phyloP scores from a whole-genome alignment of 1,140 invertebrate genomes.

The Drosophila eugracilis region DNA sequence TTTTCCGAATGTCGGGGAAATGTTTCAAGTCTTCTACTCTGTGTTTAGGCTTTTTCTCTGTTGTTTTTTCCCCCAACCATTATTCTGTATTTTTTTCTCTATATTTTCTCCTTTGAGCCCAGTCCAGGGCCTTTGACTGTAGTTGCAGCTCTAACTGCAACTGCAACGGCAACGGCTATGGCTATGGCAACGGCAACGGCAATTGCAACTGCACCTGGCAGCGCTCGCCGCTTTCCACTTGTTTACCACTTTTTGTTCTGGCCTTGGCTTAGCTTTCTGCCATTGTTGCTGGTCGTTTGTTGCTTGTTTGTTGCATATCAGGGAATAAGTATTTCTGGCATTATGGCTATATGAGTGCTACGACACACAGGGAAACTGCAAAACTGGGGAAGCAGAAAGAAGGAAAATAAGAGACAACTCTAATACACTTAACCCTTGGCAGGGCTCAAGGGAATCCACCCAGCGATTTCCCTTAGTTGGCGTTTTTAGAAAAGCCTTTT shows the following conservation, averaged over 20 bases:
- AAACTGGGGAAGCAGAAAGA: background rate
- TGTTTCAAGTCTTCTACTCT: slow-evolving; percentile 62
- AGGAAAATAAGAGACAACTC: slow-evolving; percentile 14
- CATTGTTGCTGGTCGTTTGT: slow-evolving; percentile 56
- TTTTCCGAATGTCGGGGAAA: slow-evolving; percentile 32
- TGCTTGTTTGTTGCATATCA: slow-evolving; percentile 70
- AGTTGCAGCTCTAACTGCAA: slow-evolving; percentile 3
- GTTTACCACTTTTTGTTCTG: slow-evolving; percentile 66
- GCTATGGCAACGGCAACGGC: slow-evolving; percentile 12
- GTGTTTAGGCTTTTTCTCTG: slow-evolving; percentile 31
- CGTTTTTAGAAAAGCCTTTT: slow-evolving; percentile 9
- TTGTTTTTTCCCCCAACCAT: slow-evolving; percentile 6
- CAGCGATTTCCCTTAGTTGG: slow-evolving; percentile 1
- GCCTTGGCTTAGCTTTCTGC: slow-evolving; percentile 51
- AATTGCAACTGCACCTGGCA: slow-evolving; percentile 49
- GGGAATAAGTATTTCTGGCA: slow-evolving; percentile 62
- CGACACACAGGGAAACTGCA: slow-evolving; percentile 16
- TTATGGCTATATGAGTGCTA: slow-evolving; percentile 61
- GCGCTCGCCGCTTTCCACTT: slow-evolving; percentile 49
- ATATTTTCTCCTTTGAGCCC: slow-evolving; percentile 68
- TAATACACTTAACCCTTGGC: slow-evolving; percentile 69
- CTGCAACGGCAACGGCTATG: slow-evolving; percentile 4
- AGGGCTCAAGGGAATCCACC: slow-evolving; percentile 11
- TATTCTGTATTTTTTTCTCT: slow-evolving; percentile 29
- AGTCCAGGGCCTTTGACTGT: slow-evolving; percentile 68